These are phyloP conservation scores for Tachina lurida DNA, from an alignment of 2,888 invertebrate genomes.

Conservation along the genomic window DNA sequence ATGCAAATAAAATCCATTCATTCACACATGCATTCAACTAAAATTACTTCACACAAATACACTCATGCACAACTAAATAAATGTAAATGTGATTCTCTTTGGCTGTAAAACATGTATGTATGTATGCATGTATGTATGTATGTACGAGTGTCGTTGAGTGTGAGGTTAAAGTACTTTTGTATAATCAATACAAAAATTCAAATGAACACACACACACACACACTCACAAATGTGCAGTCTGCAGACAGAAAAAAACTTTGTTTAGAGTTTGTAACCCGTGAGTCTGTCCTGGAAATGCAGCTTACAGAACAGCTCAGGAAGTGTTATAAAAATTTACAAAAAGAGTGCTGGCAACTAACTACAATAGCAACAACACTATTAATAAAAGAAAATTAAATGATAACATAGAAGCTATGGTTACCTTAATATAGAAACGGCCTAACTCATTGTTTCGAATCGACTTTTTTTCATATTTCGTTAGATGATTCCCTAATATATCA, in stretches of 20 bases:
- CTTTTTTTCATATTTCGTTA: too few relatives aligned
- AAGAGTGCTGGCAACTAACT: not conserved
- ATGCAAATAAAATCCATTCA: conserved; percentile 14
- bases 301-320: conserved; percentile 51
- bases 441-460: too few relatives aligned
- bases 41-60: not conserved
- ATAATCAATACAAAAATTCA: conserved; percentile 19
- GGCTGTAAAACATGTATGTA: not conserved
- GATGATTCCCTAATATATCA: too few relatives aligned
- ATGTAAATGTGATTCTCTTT: not conserved
- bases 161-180: conserved; percentile 64
- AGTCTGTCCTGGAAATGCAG: conserved; percentile 29
- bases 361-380: conserved; percentile 1
- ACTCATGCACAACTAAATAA: not conserved
- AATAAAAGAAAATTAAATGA: conserved; percentile 18
- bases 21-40: not conserved
- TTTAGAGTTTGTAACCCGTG: conserved; percentile 48
- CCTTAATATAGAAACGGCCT: too few relatives aligned
- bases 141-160: conserved; percentile 14
- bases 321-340: conserved; percentile 33
- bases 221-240: not conserved
- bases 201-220: conserved; percentile 4
- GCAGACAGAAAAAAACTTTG: conserved; percentile 10
- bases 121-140: not conserved
- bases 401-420: not conserved